Conservation (phyloP, 2,113 vertebrate species). For the Chionis minor region DNA sequence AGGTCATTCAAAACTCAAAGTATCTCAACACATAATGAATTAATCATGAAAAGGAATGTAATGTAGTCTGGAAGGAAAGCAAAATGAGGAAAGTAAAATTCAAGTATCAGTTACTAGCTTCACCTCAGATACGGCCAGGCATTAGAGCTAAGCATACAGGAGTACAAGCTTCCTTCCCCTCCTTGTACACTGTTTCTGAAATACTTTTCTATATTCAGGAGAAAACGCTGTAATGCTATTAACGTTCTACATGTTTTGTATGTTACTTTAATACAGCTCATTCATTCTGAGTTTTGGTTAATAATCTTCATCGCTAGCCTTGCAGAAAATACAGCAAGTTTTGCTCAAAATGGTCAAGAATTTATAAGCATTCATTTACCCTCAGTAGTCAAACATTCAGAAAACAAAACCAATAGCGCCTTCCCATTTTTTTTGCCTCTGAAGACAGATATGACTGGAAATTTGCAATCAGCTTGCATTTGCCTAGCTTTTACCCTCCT, state of each 20-base stretch:
- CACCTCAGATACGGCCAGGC: neutral
- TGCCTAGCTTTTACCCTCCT: neutral
- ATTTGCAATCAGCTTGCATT: neutral
- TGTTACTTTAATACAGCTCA: neutral
- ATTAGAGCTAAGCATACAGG: neutral
- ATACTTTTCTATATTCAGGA: neutral
- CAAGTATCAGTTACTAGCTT: neutral
- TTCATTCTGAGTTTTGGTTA: neutral
- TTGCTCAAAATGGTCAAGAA: neutral
- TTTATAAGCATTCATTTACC: neutral
- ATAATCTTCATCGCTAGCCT: neutral
- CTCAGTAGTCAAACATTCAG: neutral
- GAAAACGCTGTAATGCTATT: neutral
- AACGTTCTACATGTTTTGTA: neutral
- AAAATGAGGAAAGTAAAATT: neutral
- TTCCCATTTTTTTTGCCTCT: neutral
- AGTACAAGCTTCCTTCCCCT: neutral
- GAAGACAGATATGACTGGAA: neutral
- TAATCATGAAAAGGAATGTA: neutral
- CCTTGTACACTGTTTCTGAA: neutral
- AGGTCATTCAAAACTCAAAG: neutral
- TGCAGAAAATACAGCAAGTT: neutral
- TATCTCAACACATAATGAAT: constrained; percentile 16
- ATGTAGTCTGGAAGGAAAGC: neutral
- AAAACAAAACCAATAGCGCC: neutral